Percentiles rank a stretch among this genome's conserved stretches.
Conservation (phyloP, 1,140 invertebrate genomes). For the Idris sp. region DNA sequence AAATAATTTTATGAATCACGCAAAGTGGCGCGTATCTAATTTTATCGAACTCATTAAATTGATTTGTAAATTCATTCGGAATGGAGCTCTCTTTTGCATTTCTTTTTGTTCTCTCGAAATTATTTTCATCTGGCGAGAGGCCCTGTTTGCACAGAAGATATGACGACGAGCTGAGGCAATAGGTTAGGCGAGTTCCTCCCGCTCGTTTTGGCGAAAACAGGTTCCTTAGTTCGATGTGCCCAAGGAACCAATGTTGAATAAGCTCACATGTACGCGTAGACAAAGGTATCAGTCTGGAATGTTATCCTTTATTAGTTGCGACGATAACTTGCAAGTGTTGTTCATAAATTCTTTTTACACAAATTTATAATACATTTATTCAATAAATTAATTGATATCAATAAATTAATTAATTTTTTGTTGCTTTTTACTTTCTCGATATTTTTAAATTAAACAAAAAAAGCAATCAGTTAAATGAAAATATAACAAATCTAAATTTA, state of each 20-base stretch:
- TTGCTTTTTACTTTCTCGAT: too few species aligned
- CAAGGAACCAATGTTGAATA: slow-evolving; percentile 49
- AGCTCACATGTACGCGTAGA: slow-evolving; percentile 50
- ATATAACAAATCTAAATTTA: too few species aligned
- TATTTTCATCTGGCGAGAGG: slow-evolving; percentile 49
- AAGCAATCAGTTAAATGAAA: too few species aligned
- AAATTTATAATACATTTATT: too few species aligned
- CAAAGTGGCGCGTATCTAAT: neutral
- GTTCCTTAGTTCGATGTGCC: slow-evolving; percentile 50
- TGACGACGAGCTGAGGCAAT: slow-evolving; percentile 43
- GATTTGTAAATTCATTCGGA: slow-evolving; percentile 44
- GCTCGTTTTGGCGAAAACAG: slow-evolving; percentile 56
- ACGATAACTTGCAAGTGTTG: slow-evolving; percentile 25
- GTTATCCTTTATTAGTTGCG: slow-evolving; percentile 53
- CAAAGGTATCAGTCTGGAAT: slow-evolving; percentile 56
- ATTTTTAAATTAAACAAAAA: too few species aligned
- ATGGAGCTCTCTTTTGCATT: neutral
- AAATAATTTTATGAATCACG: neutral
- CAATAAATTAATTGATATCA: too few species aligned
- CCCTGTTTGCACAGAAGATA: slow-evolving; percentile 53
- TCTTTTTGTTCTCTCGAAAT: slow-evolving; percentile 45
- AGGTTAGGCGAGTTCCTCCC: slow-evolving; percentile 51
- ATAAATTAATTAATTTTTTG: too few species aligned
- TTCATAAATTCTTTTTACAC: too few species aligned
- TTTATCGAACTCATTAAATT: slow-evolving; percentile 13